Base-by-base conservation (phyloP, 2,113 vertebrate genomes). In the Nannospalax galili region DNA sequence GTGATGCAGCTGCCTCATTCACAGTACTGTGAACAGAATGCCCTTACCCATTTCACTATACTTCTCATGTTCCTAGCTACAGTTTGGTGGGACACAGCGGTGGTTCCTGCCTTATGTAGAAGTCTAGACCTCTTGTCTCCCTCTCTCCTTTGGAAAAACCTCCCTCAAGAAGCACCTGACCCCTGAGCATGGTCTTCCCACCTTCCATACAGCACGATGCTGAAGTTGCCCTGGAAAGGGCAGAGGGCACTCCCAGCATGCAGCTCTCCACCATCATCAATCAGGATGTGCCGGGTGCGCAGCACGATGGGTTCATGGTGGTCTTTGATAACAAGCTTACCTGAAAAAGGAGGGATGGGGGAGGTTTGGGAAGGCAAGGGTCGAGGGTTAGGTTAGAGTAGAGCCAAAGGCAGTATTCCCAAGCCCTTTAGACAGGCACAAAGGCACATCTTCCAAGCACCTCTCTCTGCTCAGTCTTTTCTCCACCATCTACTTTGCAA, bases 241-340 rank as follows among this genome's bases (percentile, higher is more conserved):
- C 99, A 99, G 88, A 97, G 98, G 82, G 98, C 96, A 62, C 99
- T 99, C 92, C 99, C 99, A 0, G 99, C 98, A 87, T 99, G 99
- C 45, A 99, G 91, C 95, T 99, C 99, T 65, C 99, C 99, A 1
- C 98, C 98, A 32, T 98, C 98, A 82, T 99, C 99, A 30, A 99
- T 99, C 80, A 99, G 98, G 91, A 99, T 99, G 69, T 99, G 98
- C 95, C 99, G 99, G 9, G 99, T 98, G 1, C 99, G 99, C 48
- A 99, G 97, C 40, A 98, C 77, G 52, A 99, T 99, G n/a, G 99
- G 98, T 82, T 98, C 97, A 3, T 78, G 96, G 0, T 98, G 98
- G 19, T 99, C 99, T 79, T 99, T 99, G 93, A 99, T 98, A 94
- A 99, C 99, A 91, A 99, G 98, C 96, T 99, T 99, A 90, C 99